A percentile compares a stretch with the other conserved stretches of the same genome.
phyloP scores from a whole-genome alignment of 2,888 invertebrate genomes.

The Synanthedon formicaeformis region DNA sequence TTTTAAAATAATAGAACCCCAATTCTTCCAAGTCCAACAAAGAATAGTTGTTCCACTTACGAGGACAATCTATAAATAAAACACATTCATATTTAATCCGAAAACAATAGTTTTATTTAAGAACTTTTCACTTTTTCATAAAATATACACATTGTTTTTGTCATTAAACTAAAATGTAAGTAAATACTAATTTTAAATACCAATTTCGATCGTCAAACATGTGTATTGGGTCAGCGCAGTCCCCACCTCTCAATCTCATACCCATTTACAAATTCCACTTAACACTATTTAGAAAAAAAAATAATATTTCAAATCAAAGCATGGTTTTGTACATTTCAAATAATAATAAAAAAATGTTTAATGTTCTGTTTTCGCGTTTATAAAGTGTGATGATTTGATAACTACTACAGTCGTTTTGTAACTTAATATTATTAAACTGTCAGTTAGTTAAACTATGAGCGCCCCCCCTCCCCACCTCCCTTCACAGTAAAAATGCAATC shows the following conservation, averaged over 20 bases:
- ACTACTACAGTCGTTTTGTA: slow-evolving; percentile 55
- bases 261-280: slow-evolving; percentile 65
- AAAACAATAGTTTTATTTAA: slow-evolving; percentile 72
- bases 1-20: too few relatives aligned
- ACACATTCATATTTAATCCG: slow-evolving; percentile 64
- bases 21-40: too few relatives aligned
- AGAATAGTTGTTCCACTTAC: too few relatives aligned
- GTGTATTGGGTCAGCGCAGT: neutral
- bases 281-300: slow-evolving; percentile 63
- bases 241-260: slow-evolving; percentile 5
- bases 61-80: slow-evolving; percentile 38
- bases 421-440: slow-evolving; percentile 48
- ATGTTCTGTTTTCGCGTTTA: slow-evolving; percentile 41
- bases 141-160: slow-evolving; percentile 72
- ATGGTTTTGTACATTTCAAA: slow-evolving; percentile 69
- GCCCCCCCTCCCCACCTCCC: neutral
- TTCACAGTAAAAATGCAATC: slow-evolving; percentile 31
- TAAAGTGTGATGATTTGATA: slow-evolving; percentile 67
- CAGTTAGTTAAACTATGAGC: slow-evolving; percentile 26
- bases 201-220: slow-evolving; percentile 54
- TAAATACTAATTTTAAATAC: slow-evolving; percentile 72
- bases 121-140: slow-evolving; percentile 70
- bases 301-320: slow-evolving; percentile 61
- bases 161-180: slow-evolving; percentile 71
- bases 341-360: slow-evolving; percentile 44